phyloP scores from a whole-genome alignment of 2,113 vertebrate genomes.

The Passer montanus region DNA sequence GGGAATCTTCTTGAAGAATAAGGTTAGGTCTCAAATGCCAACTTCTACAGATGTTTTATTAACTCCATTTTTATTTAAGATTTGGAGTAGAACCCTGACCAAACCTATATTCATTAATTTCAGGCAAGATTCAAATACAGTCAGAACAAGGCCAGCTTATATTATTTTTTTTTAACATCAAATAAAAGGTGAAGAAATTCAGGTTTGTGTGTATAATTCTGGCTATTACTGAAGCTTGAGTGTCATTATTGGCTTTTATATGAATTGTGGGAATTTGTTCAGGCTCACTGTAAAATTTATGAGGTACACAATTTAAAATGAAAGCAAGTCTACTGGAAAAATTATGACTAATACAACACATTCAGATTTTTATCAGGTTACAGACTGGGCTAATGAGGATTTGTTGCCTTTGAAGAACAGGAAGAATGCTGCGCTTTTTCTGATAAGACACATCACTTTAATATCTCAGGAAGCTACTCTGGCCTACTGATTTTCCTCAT shows the following conservation, averaged over 20 bases:
- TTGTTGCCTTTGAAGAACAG: neutral
- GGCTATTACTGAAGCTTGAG: neutral
- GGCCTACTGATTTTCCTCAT: neutral
- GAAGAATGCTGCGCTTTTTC: neutral
- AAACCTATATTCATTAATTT: neutral
- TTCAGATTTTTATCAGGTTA: neutral
- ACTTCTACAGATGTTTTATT: neutral
- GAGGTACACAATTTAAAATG: neutral
- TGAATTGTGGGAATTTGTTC: neutral
- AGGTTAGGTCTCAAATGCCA: neutral
- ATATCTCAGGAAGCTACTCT: neutral
- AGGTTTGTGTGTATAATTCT: neutral
- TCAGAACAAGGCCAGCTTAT: neutral
- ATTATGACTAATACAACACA: neutral
- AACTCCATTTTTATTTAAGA: neutral
- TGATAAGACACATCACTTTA: neutral
- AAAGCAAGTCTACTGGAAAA: neutral
- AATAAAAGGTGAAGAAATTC: neutral
- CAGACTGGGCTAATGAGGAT: neutral
- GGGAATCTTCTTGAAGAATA: neutral
- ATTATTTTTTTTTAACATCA: neutral
- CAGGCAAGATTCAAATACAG: neutral
- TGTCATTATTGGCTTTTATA: neutral
- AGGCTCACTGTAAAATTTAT: neutral
- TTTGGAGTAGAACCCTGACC: neutral